These are phyloP conservation scores for Molorchus minor DNA, from an alignment of 2,888 invertebrate species.

Conservation along the genomic window DNA sequence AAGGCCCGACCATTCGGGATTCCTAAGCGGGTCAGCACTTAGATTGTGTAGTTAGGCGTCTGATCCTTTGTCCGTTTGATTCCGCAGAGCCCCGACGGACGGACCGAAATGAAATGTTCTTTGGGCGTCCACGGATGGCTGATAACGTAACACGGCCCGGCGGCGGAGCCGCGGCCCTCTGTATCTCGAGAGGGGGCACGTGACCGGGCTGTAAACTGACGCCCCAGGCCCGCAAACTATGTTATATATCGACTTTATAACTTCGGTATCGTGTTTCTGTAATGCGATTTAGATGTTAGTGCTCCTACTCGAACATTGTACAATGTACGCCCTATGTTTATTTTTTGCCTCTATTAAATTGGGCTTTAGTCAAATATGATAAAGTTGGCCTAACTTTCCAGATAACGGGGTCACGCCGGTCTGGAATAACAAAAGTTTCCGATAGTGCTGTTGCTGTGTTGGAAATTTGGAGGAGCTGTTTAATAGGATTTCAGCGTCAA, in stretches of 20 bases:
- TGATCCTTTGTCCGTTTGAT: slow-evolving; percentile 41
- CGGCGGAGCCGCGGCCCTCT: slow-evolving; percentile 45
- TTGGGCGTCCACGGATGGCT: slow-evolving; percentile 34
- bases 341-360: slow-evolving; percentile 29
- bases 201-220: slow-evolving; percentile 52
- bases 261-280: slow-evolving; percentile 39
- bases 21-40: slow-evolving; percentile 33
- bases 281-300: slow-evolving; percentile 34
- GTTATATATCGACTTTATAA: slow-evolving; percentile 44
- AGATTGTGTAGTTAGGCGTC: slow-evolving; percentile 38
- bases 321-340: slow-evolving; percentile 20
- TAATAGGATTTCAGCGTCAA: slow-evolving; percentile 36
- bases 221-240: slow-evolving; percentile 43
- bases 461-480: slow-evolving; percentile 32
- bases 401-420: slow-evolving; percentile 40
- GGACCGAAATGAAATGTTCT: slow-evolving; percentile 31
- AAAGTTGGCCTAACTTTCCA: slow-evolving; percentile 32
- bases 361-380: slow-evolving; percentile 28
- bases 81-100: slow-evolving; percentile 8
- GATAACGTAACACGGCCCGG: slow-evolving; percentile 33
- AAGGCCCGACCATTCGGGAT: slow-evolving; percentile 28
- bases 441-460: slow-evolving; percentile 13
- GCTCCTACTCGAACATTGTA: slow-evolving; percentile 7
- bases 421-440: slow-evolving; percentile 44
- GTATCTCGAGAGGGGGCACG: slow-evolving; percentile 48